Percentiles rank a stretch among this genome's conserved stretches.
Evolutionary conservation across 2,797 vertebrate species (phyloP).

Genomic region (Natrix natrix): DNA sequence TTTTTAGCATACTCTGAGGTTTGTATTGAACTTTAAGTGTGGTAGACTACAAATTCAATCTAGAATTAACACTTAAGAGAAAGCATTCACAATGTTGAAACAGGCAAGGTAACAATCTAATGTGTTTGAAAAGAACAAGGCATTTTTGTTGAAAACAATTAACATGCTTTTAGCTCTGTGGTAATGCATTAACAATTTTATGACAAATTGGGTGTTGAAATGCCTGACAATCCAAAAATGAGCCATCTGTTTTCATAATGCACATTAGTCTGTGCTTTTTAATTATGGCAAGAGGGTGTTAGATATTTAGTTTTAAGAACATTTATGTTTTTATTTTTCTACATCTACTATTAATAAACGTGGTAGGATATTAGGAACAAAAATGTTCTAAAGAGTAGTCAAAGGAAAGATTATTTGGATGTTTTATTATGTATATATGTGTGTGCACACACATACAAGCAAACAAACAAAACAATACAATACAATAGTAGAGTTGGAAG

Average conservation of each 20-base stretch:
- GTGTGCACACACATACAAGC: neutral
- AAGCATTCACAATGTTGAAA: neutral
- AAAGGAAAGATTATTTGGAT: neutral
- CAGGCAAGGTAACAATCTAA: neutral
- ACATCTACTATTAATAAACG: neutral
- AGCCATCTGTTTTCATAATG: neutral
- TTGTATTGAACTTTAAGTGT: constrained; percentile 52
- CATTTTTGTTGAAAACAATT: neutral
- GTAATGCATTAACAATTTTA: neutral
- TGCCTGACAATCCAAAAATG: neutral
- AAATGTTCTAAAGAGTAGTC: neutral
- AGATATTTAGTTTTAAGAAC: neutral
- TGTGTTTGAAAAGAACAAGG: neutral
- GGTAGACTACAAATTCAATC: neutral
- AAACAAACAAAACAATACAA: neutral
- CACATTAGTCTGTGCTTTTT: neutral
- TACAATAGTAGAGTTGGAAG: no score
- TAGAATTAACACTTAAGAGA: neutral
- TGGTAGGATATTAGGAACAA: neutral
- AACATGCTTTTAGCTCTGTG: neutral
- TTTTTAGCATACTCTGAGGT: constrained; percentile 92
- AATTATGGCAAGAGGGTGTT: neutral
- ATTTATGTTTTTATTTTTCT: neutral
- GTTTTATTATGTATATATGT: neutral
- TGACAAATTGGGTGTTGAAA: neutral